A percentile compares a stretch with the other conserved stretches of the same genome.
Conservation (phyloP, 1,140 invertebrate genomes). For the Daktulosphaira vitifoliae region DNA sequence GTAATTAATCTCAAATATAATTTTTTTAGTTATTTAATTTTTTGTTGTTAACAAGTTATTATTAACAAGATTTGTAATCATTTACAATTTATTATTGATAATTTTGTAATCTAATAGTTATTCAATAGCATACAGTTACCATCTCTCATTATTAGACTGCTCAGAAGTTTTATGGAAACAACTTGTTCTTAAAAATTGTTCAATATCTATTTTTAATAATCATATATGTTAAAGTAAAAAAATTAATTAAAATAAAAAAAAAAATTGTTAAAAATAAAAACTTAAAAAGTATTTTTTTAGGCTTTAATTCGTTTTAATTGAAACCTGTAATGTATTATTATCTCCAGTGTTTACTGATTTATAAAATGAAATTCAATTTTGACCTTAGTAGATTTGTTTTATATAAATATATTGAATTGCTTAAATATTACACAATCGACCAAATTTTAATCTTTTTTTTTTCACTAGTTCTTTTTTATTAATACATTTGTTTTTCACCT, state of each 20-base stretch:
- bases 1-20: too few relatives aligned
- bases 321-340: slow-evolving; percentile 17
- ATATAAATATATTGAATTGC: not conserved
- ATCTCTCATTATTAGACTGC: not conserved
- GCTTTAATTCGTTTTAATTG: slow-evolving; percentile 14
- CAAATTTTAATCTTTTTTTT: not conserved
- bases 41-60: not conserved
- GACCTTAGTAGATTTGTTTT: not conserved
- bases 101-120: not conserved
- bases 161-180: not conserved
- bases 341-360: too few relatives aligned
- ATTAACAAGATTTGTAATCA: slow-evolving; percentile 3
- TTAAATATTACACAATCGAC: not conserved
- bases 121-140: slow-evolving; percentile 19
- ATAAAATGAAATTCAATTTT: slow-evolving; percentile 7
- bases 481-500: slow-evolving; percentile 23
- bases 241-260: too few relatives aligned
- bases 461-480: not conserved
- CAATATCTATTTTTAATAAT: slow-evolving; percentile 4
- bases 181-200: not conserved
- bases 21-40: too few relatives aligned
- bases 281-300: slow-evolving; percentile 3
- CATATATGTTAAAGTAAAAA: too few relatives aligned
- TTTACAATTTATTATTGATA: too few relatives aligned
- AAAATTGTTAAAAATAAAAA: too few relatives aligned